phyloP scores from a whole-genome alignment of 1,140 invertebrate genomes.

The Lycorma delicatula region DNA sequence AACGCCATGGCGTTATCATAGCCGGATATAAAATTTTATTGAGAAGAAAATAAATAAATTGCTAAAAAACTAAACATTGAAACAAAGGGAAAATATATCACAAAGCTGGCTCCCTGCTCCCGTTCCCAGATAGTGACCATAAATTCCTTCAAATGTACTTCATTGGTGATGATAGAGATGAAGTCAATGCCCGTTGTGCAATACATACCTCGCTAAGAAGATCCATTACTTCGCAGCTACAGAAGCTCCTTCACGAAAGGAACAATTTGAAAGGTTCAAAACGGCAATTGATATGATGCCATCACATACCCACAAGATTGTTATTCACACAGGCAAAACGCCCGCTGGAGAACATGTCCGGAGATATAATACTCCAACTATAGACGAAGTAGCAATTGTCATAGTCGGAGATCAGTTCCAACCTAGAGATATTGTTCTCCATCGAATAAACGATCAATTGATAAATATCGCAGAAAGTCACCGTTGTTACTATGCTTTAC shows the following conservation, averaged over 20 bases:
- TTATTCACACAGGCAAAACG: slow-evolving; percentile 35
- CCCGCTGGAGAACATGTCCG: slow-evolving; percentile 36
- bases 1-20: slow-evolving; percentile 26
- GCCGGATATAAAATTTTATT: too few species aligned
- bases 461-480: too few species aligned
- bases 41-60: too few species aligned
- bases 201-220: slow-evolving; percentile 29
- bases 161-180: slow-evolving; percentile 37
- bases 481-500: too few species aligned
- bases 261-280: slow-evolving; percentile 37
- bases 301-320: slow-evolving; percentile 35
- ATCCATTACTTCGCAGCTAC: slow-evolving; percentile 32
- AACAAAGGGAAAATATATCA: slow-evolving; percentile 32
- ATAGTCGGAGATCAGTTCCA: slow-evolving; percentile 37
- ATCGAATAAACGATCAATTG: too few species aligned
- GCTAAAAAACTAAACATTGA: slow-evolving; percentile 12
- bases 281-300: slow-evolving; percentile 35
- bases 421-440: slow-evolving; percentile 38
- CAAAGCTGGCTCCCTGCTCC: slow-evolving; percentile 31
- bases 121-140: slow-evolving; percentile 17
- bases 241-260: slow-evolving; percentile 36
- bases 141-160: slow-evolving; percentile 37
- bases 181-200: slow-evolving; percentile 34
- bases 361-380: slow-evolving; percentile 38
- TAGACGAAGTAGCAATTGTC: slow-evolving; percentile 39